phyloP scores from a whole-genome alignment of 2,888 invertebrate species.

The Lycaena phlaeas region DNA sequence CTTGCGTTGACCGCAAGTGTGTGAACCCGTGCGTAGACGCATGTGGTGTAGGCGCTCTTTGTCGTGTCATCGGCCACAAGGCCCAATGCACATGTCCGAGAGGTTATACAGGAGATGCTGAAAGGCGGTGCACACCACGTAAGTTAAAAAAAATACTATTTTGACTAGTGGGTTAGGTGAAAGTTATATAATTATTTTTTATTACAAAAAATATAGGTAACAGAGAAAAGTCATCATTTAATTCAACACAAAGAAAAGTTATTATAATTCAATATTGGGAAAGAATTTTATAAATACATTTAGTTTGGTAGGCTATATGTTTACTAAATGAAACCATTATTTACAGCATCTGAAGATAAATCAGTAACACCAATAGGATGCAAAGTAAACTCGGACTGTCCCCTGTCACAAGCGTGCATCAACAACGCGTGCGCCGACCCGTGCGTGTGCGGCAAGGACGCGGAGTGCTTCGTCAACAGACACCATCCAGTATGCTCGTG shows the following conservation, averaged over 20 bases:
- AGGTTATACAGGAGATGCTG: constrained; percentile 82
- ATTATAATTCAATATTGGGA: no score
- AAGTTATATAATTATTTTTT: no score
- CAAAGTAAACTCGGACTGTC: constrained; percentile 85
- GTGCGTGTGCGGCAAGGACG: constrained; percentile 87
- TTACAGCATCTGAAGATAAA: constrained; percentile 64
- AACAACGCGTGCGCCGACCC: constrained; percentile 86
- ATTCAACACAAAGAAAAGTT: no score
- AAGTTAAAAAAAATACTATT: no score
- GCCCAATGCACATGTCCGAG: constrained; percentile 87
- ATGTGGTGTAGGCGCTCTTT: constrained; percentile 87
- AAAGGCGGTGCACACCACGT: constrained; percentile 84
- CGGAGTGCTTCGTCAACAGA: constrained; percentile 85
- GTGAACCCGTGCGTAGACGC: constrained; percentile 84
- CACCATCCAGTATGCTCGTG: constrained; percentile 93
- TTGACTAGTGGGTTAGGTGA: no score
- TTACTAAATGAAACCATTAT: no score
- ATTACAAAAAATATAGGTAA: no score
- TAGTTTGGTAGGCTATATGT: no score
- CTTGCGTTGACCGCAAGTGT: constrained; percentile 84
- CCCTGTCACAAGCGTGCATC: constrained; percentile 86
- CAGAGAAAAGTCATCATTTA: no score
- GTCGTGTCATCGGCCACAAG: constrained; percentile 82
- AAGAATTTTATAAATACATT: no score
- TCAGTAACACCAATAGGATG: constrained; percentile 78